These are phyloP conservation scores for Cataglyphis albicans DNA, from an alignment of 2,888 invertebrate species.

Conservation along the genomic window DNA sequence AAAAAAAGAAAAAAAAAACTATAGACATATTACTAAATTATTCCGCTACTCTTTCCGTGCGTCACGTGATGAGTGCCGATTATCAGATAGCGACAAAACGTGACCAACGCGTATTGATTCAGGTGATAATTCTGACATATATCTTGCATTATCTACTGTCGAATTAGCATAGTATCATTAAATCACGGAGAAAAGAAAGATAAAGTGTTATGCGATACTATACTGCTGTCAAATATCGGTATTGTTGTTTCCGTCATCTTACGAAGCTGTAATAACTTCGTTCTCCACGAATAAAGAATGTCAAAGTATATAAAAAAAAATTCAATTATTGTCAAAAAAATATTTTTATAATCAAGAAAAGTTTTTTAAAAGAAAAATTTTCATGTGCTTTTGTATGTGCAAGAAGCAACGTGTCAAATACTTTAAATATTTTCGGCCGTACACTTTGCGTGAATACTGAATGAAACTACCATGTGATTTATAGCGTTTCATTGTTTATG, in stretches of 20 bases:
- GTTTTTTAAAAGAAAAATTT: neutral
- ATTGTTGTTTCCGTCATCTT: neutral
- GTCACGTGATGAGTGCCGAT: constrained; percentile 69
- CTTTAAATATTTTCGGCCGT: constrained; percentile 26
- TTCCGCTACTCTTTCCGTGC: constrained; percentile 47
- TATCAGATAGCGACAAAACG: constrained; percentile 52
- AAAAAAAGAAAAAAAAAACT: neutral
- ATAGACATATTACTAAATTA: constrained; percentile 34
- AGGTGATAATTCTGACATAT: constrained; percentile 61
- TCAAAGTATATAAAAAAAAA: neutral
- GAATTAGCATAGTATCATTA: constrained; percentile 66
- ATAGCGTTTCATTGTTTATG: constrained; percentile 42
- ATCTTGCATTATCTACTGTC: constrained; percentile 65
- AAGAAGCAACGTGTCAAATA: neutral
- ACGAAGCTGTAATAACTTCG: neutral
- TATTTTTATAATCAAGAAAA: neutral
- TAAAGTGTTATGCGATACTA: constrained; percentile 49
- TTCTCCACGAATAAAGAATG: neutral
- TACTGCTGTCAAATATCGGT: neutral
- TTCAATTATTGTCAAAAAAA: neutral
- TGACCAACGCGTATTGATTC: constrained; percentile 56
- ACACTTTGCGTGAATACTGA: constrained; percentile 17
- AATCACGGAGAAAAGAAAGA: constrained; percentile 49
- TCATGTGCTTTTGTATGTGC: neutral
- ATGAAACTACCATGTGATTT: constrained; percentile 33